A percentile compares a stretch with the other conserved stretches of the same genome.
Conservation (phyloP, 2,113 vertebrate genomes). For the Channa maculata region DNA sequence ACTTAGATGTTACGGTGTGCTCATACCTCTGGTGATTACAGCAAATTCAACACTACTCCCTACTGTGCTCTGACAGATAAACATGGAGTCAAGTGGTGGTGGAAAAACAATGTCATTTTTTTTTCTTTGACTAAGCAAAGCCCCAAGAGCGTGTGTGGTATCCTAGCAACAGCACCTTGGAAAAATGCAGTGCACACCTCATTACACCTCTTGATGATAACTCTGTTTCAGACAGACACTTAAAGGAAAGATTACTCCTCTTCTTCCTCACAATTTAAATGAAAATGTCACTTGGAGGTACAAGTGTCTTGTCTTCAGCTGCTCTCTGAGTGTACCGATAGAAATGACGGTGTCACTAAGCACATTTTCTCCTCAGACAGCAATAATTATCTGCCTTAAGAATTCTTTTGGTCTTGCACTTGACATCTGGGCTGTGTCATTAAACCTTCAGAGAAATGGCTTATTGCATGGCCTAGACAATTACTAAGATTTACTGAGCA, state of each 20-base stretch:
- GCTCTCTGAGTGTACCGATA: neutral
- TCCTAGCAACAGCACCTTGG: constrained; percentile 71
- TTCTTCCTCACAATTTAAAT: constrained; percentile 27
- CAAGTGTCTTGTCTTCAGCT: constrained; percentile 33
- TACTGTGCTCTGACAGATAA: constrained; percentile 41
- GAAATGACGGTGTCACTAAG: constrained; percentile 35
- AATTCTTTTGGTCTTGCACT: constrained; percentile 37
- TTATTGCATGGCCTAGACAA: constrained; percentile 46
- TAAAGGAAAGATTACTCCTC: constrained; percentile 31
- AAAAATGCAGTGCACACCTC: constrained; percentile 46
- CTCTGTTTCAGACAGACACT: constrained; percentile 46
- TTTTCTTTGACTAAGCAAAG: constrained; percentile 60
- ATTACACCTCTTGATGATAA: constrained; percentile 62
- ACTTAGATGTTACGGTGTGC: neutral
- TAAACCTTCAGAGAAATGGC: constrained; percentile 56
- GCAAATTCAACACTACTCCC: constrained; percentile 23
- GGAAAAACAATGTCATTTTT: constrained; percentile 58
- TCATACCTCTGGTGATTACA: constrained; percentile 19
- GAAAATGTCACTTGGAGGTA: constrained; percentile 58
- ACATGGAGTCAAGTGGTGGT: constrained; percentile 30
- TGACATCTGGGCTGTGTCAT: constrained; percentile 57
- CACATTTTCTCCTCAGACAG: constrained; percentile 48
- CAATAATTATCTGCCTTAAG: constrained; percentile 65
- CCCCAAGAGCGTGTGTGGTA: constrained; percentile 48
- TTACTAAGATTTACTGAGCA: constrained; percentile 61